These are phyloP conservation scores for Trichopria drosophilae DNA, from an alignment of 2,888 invertebrate species.

Conservation along the genomic window DNA sequence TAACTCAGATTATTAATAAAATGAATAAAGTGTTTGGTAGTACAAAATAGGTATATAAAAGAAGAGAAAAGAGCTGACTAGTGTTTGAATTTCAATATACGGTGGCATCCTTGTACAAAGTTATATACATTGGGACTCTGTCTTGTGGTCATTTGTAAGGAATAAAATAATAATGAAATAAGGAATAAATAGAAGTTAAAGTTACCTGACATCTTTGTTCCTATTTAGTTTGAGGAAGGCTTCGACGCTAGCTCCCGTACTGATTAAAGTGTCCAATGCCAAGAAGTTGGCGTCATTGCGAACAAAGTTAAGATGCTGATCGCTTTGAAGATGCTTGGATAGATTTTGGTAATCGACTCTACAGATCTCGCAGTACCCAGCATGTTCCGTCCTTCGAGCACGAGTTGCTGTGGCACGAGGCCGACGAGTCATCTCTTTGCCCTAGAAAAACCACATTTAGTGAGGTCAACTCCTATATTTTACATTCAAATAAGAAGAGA, in stretches of 20 bases:
- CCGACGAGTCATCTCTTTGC: conserved; percentile 59
- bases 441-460: conserved; percentile 36
- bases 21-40: too few species aligned
- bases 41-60: too few species aligned
- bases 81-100: too few species aligned
- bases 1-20: too few species aligned
- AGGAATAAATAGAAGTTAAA: conserved; percentile 2
- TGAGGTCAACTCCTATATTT: not conserved
- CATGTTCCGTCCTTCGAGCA: conserved; percentile 54
- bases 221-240: conserved; percentile 68
- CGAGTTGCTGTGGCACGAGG: conserved; percentile 55
- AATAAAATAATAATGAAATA: not conserved
- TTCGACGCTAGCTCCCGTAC: conserved; percentile 68
- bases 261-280: conserved; percentile 73
- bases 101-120: too few species aligned
- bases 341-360: conserved; percentile 73
- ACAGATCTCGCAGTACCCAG: conserved; percentile 81
- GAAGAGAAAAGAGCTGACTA: too few species aligned
- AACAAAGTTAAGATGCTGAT: conserved; percentile 74
- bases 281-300: conserved; percentile 75
- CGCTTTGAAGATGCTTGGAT: conserved; percentile 72
- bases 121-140: too few species aligned
- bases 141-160: too few species aligned
- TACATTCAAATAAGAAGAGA: not conserved
- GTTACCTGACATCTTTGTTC: conserved; percentile 54